Evolutionary conservation across 2,113 vertebrate species (phyloP).

Genomic region (Atherinomorus stipes): DNA sequence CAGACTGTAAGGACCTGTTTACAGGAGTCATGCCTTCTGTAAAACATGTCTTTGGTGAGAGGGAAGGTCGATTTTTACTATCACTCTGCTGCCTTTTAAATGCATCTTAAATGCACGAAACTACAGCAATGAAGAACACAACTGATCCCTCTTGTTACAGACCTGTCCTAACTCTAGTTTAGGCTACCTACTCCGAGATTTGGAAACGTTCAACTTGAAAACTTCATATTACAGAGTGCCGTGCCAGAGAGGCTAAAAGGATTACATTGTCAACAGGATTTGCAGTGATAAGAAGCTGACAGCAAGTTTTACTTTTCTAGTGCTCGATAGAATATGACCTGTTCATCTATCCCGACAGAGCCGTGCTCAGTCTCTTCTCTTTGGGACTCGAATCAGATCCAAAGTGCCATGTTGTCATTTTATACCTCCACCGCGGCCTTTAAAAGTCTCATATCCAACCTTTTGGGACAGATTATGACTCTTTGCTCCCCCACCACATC

Average conservation of each 20-base stretch:
- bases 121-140: background rate
- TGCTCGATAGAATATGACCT: conserved; percentile 4
- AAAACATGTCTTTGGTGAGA: too few species aligned
- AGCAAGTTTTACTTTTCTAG: background rate
- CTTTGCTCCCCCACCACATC: conserved; percentile 25
- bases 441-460: conserved; percentile 15
- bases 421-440: conserved; percentile 6
- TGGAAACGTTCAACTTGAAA: background rate
- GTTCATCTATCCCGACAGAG: background rate
- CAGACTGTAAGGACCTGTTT: background rate
- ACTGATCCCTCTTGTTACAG: background rate
- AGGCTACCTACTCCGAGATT: background rate
- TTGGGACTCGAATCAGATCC: conserved; percentile 13
- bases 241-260: background rate
- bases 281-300: background rate
- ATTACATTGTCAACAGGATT: background rate
- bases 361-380: background rate
- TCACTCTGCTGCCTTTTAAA: conserved; percentile 1
- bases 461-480: conserved; percentile 29
- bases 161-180: too few species aligned
- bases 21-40: background rate
- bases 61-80: background rate
- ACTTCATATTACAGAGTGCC: too few species aligned
- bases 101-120: conserved; percentile 1
- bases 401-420: conserved; percentile 2